Evolutionary conservation across 2,113 vertebrate species (phyloP).

Genomic region (Plectropomus leopardus): DNA sequence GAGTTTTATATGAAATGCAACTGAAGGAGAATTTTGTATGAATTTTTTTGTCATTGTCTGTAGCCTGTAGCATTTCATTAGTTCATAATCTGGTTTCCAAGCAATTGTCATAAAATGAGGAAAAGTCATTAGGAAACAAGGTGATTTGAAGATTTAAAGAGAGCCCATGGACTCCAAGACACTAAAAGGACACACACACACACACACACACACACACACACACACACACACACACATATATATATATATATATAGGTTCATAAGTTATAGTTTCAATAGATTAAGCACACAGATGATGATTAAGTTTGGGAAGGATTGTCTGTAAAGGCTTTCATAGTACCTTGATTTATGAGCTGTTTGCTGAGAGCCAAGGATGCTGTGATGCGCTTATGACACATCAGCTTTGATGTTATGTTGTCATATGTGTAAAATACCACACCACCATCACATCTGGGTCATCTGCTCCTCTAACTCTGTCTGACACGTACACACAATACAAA

Average conservation of each 20-base stretch:
- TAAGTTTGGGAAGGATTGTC: neutral
- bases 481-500: neutral
- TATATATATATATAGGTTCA: no score
- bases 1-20: neutral
- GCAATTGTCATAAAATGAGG: neutral
- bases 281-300: neutral
- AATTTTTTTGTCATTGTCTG: no score
- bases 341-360: neutral
- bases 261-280: neutral
- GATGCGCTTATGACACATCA: slow-evolving; percentile 5
- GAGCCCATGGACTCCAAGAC: neutral
- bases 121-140: neutral
- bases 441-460: neutral
- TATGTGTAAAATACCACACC: slow-evolving; percentile 53
- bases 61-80: no score
- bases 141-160: neutral
- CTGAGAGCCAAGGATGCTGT: slow-evolving; percentile 10
- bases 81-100: neutral
- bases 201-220: no score
- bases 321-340: neutral
- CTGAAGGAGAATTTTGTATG: no score
- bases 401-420: slow-evolving; percentile 38
- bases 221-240: no score
- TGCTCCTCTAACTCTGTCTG: neutral
- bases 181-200: no score